Conservation (phyloP, 2,888 invertebrate genomes). For the Morpho achilles region DNA sequence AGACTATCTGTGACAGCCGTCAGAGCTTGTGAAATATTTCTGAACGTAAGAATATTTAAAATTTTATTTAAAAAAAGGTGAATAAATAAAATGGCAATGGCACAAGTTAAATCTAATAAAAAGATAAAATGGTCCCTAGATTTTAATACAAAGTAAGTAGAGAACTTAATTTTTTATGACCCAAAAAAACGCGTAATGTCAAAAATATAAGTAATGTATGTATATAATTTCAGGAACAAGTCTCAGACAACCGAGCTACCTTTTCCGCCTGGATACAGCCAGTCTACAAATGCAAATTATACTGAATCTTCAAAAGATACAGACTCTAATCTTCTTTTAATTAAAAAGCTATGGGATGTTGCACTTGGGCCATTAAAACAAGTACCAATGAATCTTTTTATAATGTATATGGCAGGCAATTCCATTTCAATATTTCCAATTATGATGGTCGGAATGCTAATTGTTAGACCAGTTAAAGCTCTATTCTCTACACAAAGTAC, state of each 20-base stretch:
- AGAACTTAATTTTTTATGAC: not conserved
- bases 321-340: conserved; percentile 85
- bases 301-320: conserved; percentile 90
- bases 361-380: conserved; percentile 97
- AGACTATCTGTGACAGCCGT: no score
- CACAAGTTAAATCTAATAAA: conserved; percentile 60
- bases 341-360: conserved; percentile 98
- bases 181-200: no score
- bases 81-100: conserved; percentile 38
- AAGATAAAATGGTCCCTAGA: conserved; percentile 84
- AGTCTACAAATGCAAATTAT: conserved; percentile 84
- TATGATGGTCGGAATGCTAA: conserved; percentile 99
- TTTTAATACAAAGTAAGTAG: conserved; percentile 77
- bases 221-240: conserved; percentile 44
- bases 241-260: conserved; percentile 77
- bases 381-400: conserved; percentile 99
- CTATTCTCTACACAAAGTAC: conserved; percentile 93
- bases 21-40: no score
- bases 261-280: conserved; percentile 92
- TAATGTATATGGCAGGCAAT: conserved; percentile 99
- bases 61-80: no score
- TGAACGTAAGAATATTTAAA: no score
- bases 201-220: no score
- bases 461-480: conserved; percentile 97
- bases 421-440: conserved; percentile 99